Evolutionary conservation across 2,113 vertebrate species (phyloP).

Genomic region (Brienomyrus brachyistius): DNA sequence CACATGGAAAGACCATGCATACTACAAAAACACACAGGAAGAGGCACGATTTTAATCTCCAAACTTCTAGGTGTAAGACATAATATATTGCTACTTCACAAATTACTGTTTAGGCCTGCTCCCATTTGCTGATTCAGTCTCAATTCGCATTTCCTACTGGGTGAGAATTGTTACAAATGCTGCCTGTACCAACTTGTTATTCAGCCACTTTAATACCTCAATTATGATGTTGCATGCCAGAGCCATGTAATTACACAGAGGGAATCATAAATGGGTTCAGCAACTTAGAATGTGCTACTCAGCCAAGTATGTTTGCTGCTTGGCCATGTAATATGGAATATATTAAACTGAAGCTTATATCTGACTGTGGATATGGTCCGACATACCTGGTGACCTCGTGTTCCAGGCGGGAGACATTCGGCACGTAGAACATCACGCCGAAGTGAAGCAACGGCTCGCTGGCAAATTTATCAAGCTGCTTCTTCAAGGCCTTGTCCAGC

Average conservation of each 20-base stretch:
- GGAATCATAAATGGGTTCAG: neutral
- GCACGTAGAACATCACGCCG: conserved; percentile 96
- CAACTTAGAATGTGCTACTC: neutral
- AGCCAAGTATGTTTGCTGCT: neutral
- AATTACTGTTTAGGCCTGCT: neutral
- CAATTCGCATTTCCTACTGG: neutral
- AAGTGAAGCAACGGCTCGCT: conserved; percentile 90
- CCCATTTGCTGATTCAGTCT: neutral
- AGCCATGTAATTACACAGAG: neutral
- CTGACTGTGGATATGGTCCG: neutral
- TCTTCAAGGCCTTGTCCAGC: conserved; percentile 94
- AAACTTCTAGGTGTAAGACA: neutral
- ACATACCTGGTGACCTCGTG: conserved; percentile 87
- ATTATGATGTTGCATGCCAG: neutral
- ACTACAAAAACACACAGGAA: neutral
- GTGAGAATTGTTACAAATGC: neutral
- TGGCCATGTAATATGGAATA: neutral
- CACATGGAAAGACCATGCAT: neutral
- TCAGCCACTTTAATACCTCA: neutral
- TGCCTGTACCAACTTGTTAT: neutral
- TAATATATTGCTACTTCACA: neutral
- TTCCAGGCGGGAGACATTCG: conserved; percentile 78
- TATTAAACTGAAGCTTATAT: neutral
- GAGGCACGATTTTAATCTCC: neutral
- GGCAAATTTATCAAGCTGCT: conserved; percentile 96